These are phyloP conservation scores for Isurus oxyrinchus DNA, from an alignment of 2,113 vertebrate species.

Conservation along the genomic window DNA sequence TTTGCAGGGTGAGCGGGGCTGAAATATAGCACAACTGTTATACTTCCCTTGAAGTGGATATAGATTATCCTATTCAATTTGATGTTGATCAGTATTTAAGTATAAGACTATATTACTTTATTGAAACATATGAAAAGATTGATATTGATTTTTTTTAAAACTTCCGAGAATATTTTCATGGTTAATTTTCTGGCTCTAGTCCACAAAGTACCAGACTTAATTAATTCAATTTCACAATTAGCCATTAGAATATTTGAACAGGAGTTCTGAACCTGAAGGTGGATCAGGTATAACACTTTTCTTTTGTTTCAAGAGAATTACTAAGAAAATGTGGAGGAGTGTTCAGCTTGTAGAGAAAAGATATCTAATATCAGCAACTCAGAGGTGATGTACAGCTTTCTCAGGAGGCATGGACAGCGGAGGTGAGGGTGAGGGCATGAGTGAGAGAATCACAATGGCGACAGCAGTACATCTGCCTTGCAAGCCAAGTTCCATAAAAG, in stretches of 20 bases:
- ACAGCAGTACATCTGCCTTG: background rate
- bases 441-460: background rate
- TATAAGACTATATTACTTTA: background rate
- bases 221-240: background rate
- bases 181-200: background rate
- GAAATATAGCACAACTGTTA: background rate
- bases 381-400: background rate
- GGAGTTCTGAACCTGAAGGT: background rate
- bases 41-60: background rate
- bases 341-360: background rate
- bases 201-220: background rate
- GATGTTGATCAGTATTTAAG: background rate
- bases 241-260: background rate
- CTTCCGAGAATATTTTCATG: background rate
- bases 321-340: background rate
- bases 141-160: background rate
- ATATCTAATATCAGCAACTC: background rate
- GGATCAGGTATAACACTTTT: background rate
- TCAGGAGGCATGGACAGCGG: background rate
- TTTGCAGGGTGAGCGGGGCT: background rate
- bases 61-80: background rate
- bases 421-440: background rate
- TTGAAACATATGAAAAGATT: background rate
- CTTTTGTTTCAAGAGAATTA: background rate
- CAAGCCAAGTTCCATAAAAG: background rate